These are phyloP conservation scores for Phoxinus phoxinus DNA, from an alignment of 2,113 vertebrate species.

Conservation along the genomic window DNA sequence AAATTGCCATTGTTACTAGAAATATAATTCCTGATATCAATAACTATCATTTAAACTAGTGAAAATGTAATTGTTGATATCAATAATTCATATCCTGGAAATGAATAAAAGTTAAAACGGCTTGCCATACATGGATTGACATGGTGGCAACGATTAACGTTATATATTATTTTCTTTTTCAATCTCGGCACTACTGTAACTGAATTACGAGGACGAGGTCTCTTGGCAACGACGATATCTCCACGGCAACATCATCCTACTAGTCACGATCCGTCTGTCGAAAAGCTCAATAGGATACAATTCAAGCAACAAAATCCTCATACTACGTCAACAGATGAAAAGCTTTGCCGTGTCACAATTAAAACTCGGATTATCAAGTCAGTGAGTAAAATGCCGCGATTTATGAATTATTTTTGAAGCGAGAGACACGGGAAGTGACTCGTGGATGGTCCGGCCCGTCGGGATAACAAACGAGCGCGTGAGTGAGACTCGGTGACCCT, in stretches of 20 bases:
- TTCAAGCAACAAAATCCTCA: neutral
- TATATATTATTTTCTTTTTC: neutral
- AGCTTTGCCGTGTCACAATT: neutral
- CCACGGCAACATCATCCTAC: conserved; percentile 77
- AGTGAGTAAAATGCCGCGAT: too few species aligned
- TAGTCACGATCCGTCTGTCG: conserved; percentile 39
- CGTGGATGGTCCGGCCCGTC: too few species aligned
- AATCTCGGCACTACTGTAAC: neutral
- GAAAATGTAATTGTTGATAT: too few species aligned
- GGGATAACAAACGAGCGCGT: neutral
- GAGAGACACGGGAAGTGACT: neutral
- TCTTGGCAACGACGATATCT: conserved; percentile 76
- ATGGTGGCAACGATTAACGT: too few species aligned
- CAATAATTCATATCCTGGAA: too few species aligned
- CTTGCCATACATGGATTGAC: too few species aligned
- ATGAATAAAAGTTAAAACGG: too few species aligned
- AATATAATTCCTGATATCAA: too few species aligned
- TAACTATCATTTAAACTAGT: too few species aligned
- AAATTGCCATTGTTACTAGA: too few species aligned
- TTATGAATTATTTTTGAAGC: neutral
- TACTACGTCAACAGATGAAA: neutral
- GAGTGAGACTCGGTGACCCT: neutral
- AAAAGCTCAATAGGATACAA: neutral
- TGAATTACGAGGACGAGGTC: conserved; percentile 31
- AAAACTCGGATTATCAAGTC: neutral